Evolutionary conservation across 2,888 invertebrate genomes (phyloP).

Genomic region (Tetragonisca angustula): DNA sequence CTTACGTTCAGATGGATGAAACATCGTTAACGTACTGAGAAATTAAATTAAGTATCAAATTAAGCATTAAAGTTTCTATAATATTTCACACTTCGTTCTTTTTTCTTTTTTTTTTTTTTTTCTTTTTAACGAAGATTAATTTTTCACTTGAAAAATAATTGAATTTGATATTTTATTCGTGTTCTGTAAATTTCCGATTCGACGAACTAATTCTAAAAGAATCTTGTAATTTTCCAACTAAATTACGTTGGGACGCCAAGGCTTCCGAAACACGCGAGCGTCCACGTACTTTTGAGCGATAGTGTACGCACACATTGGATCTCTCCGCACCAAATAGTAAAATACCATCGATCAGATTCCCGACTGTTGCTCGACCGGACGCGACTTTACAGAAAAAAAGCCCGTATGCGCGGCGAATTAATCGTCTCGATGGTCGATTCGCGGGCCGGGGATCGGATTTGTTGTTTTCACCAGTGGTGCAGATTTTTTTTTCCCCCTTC

Average conservation of each 20-base stretch:
- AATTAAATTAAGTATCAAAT: too few species aligned
- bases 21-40: neutral
- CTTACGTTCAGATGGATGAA: too few species aligned
- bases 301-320: neutral
- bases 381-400: slow-evolving; percentile 2
- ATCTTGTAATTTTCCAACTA: neutral
- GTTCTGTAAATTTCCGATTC: too few species aligned
- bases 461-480: slow-evolving; percentile 40
- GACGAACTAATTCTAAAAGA: too few species aligned
- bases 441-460: slow-evolving; percentile 17
- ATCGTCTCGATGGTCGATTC: slow-evolving; percentile 47
- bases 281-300: neutral
- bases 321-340: neutral
- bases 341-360: slow-evolving; percentile 2
- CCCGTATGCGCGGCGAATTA: slow-evolving; percentile 17
- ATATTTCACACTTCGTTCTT: neutral
- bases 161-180: too few species aligned
- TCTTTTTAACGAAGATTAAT: too few species aligned
- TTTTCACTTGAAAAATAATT: too few species aligned
- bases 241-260: neutral
- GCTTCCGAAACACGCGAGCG: neutral
- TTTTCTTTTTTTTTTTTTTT: too few species aligned
- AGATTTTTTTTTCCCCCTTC: slow-evolving; percentile 1
- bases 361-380: neutral
- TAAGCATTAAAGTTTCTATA: neutral